Percentiles rank a stretch among this genome's conserved stretches.
Conservation (phyloP, 2,113 vertebrate genomes). For the Pollimyrus isidori region DNA sequence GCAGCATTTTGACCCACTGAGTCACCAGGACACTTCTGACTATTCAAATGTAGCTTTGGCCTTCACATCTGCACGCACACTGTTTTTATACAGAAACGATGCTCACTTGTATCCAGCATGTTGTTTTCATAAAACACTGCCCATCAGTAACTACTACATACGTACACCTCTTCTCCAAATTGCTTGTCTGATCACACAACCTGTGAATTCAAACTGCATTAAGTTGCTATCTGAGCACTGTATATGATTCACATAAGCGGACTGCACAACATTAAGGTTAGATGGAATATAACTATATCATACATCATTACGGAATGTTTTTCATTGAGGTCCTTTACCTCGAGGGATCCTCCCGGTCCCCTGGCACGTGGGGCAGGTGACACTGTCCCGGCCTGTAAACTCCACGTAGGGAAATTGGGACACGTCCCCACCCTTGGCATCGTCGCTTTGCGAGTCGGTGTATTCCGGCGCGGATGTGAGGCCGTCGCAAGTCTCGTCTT, state of each 20-base stretch:
- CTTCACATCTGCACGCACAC: too few species aligned
- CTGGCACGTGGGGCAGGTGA: constrained; percentile 94
- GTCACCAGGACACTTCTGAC: too few species aligned
- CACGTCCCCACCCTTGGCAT: constrained; percentile 76
- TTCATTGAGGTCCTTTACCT: constrained; percentile 54
- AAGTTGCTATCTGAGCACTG: background rate
- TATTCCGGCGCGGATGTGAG: constrained; percentile 60
- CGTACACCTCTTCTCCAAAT: background rate
- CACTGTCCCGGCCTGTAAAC: constrained; percentile 92
- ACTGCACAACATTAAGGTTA: background rate
- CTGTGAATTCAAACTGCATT: background rate
- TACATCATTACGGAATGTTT: background rate
- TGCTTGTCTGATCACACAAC: background rate
- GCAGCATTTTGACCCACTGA: too few species aligned
- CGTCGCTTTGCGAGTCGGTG: constrained; percentile 59
- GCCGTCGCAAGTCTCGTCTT: constrained; percentile 66
- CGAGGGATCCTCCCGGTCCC: constrained; percentile 95
- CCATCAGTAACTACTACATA: background rate
- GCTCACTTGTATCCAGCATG: too few species aligned
- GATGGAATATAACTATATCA: background rate
- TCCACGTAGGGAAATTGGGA: constrained; percentile 97
- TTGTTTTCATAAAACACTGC: too few species aligned
- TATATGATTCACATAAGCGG: background rate
- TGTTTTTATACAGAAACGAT: too few species aligned
- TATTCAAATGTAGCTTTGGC: too few species aligned